Base-by-base conservation (phyloP, 1,140 invertebrate species). In the Tribolium castaneum region DNA sequence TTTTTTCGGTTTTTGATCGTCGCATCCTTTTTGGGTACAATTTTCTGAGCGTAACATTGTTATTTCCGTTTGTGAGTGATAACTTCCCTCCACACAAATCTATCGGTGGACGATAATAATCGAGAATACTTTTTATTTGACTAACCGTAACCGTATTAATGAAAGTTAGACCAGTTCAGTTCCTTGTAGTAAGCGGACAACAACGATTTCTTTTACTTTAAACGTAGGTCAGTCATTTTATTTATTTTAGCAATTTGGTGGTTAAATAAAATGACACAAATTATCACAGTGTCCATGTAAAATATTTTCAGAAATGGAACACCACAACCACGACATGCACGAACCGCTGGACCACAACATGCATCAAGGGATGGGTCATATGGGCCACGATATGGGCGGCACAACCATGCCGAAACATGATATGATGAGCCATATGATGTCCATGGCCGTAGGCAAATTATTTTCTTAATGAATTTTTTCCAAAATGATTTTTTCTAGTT, bases 401-500 rank as follows among this genome's bases (percentile, higher is more conserved):
- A 75, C 9, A 16, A 25, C 16, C 71, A 76, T 75, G 70, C 51
- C 72, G 73, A 51, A 39, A 19, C 78, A 77, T 62, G 25, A 12
- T 12, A 51, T 12, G 3, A 51, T 16, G 50, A 73, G 72, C 16
- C 85, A 86, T 62, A 82, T 81, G 78, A 86, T 83, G 85, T 87
- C 71, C 6, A 83, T 83, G 82, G 79, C 75, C 79, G 83, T 84
- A 81, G 54, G 81, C 76, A 76, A 74, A 45, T 14, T 75, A 59
- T 39, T 19, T 25, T 19, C 74, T 70, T 78, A 9, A 73, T 66
- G 19, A 10, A 25, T 10, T 25, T 66, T 66, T 56, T 6, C 4
- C 12, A n/a, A 10, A 56, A 7, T 10, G n/a, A 30, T 66, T 66
- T 39, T 89, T 95, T 95, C 89, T 89, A 92, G 88, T 98, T 98